Evolutionary conservation across 2,888 invertebrate species (phyloP).

Genomic region (Drosophila pseudotakahashii): DNA sequence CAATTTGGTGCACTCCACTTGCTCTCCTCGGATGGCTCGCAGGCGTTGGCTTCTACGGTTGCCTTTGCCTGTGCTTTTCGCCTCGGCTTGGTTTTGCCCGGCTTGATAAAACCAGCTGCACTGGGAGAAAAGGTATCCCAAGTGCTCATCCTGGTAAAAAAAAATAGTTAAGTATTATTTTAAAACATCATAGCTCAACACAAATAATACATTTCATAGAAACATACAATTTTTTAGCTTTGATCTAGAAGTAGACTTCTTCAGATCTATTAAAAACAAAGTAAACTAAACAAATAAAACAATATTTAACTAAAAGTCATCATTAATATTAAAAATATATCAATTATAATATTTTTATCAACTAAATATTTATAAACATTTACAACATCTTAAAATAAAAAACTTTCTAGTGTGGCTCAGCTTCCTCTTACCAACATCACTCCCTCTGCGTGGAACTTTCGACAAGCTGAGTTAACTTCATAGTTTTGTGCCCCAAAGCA

Average conservation of each 20-base stretch:
- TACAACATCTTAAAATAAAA: neutral
- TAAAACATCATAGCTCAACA: too few species aligned
- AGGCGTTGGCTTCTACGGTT: constrained; percentile 68
- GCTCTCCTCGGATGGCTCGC: constrained; percentile 62
- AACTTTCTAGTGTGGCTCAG: neutral
- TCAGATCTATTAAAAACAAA: too few species aligned
- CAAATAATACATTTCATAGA: too few species aligned
- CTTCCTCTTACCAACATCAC: neutral
- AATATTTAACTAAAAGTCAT: too few species aligned
- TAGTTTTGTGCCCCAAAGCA: constrained; percentile 67
- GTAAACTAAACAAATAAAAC: too few species aligned
- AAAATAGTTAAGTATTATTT: too few species aligned
- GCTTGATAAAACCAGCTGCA: constrained; percentile 13
- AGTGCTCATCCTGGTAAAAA: too few species aligned
- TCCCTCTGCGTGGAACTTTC: constrained; percentile 28
- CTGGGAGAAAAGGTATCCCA: neutral
- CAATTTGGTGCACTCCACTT: constrained; percentile 75
- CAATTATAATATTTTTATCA: too few species aligned
- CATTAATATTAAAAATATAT: too few species aligned
- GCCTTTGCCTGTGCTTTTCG: constrained; percentile 30
- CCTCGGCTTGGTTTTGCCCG: constrained; percentile 11
- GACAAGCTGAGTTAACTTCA: constrained; percentile 73
- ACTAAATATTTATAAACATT: neutral
- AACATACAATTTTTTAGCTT: too few species aligned
- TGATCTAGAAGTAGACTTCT: too few species aligned